Conservation (phyloP, 2,113 vertebrate species). For the Piaya cayana region DNA sequence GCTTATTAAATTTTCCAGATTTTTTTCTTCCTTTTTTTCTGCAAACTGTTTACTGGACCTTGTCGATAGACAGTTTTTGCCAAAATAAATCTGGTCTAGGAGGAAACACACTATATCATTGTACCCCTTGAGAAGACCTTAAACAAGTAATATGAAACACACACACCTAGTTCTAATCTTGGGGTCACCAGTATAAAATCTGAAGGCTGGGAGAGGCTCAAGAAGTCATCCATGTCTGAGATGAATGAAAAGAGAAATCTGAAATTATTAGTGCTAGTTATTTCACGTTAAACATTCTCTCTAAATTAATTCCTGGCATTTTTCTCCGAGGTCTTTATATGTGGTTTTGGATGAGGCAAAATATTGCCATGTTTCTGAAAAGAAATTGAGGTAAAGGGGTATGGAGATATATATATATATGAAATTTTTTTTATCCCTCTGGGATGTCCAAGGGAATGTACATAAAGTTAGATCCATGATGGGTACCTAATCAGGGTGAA, state of each 20-base stretch:
- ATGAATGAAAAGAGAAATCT: not conserved
- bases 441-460: not conserved
- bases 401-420: not conserved
- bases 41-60: not conserved
- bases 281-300: not conserved
- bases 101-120: not conserved
- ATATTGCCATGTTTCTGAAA: not conserved
- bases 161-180: not conserved
- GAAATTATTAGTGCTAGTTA: not conserved
- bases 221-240: not conserved
- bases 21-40: constrained; percentile 13
- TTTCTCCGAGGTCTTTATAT: not conserved
- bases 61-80: not conserved
- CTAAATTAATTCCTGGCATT: not conserved
- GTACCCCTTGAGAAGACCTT: not conserved
- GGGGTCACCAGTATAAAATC: not conserved
- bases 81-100: not conserved
- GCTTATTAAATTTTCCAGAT: not conserved
- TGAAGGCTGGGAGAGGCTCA: not conserved
- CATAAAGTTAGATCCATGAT: not conserved
- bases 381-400: not conserved
- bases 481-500: not conserved
- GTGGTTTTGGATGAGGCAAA: not conserved
- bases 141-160: not conserved
- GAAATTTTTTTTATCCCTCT: not conserved